Percentiles rank a stretch among this genome's conserved stretches.
These are phyloP conservation scores for Scotopteryx bipunctaria DNA, from an alignment of 2,888 invertebrate species.

Conservation along the genomic window DNA sequence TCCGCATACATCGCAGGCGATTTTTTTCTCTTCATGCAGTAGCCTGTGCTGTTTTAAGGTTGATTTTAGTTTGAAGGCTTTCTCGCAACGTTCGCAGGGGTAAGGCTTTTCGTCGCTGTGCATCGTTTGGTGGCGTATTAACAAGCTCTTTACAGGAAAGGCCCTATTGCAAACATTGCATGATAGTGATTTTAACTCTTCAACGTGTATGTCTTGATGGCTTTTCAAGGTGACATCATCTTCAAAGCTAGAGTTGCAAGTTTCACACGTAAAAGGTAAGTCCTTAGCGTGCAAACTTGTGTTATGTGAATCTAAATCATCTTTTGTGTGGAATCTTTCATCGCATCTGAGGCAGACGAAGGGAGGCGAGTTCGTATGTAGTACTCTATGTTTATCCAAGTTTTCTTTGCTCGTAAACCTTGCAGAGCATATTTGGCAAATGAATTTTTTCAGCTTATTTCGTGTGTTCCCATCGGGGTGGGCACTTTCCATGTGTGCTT, in stretches of 20 bases:
- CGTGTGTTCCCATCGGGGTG: background rate
- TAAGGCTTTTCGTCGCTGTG: slow-evolving; percentile 21
- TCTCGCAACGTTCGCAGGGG: slow-evolving; percentile 12
- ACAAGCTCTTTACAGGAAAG: slow-evolving; percentile 2
- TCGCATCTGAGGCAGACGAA: slow-evolving; percentile 9
- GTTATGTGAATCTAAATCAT: slow-evolving; percentile 10
- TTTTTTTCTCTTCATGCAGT: slow-evolving; percentile 12
- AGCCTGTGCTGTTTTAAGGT: slow-evolving; percentile 17
- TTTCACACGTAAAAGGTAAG: background rate
- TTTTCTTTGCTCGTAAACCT: slow-evolving; percentile 13
- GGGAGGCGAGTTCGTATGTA: slow-evolving; percentile 13
- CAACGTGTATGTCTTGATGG: background rate
- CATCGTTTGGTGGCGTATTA: slow-evolving; percentile 5
- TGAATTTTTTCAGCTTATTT: background rate
- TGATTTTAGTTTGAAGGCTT: slow-evolving; percentile 12
- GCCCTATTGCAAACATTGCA: slow-evolving; percentile 13
- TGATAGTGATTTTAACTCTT: background rate
- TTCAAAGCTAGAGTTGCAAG: slow-evolving; percentile 13
- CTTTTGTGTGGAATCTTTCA: slow-evolving; percentile 33
- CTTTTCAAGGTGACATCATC: slow-evolving; percentile 1
- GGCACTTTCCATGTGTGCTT: too few relatives aligned
- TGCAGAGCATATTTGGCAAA: slow-evolving; percentile 7
- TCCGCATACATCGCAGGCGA: slow-evolving; percentile 3
- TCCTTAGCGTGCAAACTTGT: background rate
- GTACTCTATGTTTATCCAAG: slow-evolving; percentile 9